Percentiles rank a stretch among this genome's conserved stretches.
phyloP scores from a whole-genome alignment of 2,888 invertebrate genomes.

The Drosophila sordidula region DNA sequence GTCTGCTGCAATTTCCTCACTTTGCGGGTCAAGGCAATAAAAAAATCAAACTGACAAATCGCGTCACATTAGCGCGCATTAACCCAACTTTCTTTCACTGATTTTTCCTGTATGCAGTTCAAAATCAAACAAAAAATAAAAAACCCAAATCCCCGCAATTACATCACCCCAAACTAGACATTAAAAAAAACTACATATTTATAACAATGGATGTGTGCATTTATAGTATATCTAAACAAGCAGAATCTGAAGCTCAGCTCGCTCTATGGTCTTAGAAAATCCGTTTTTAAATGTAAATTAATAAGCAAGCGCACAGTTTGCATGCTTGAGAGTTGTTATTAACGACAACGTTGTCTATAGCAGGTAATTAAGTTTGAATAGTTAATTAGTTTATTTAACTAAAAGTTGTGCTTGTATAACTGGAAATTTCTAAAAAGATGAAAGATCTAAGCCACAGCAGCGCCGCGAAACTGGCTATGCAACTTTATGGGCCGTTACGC shows the following conservation, averaged over 20 bases:
- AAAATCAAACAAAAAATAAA: background rate
- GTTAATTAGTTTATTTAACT: conserved; percentile 76
- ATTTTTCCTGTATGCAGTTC: conserved; percentile 25
- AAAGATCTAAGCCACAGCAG: conserved; percentile 68
- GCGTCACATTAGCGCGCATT: conserved; percentile 41
- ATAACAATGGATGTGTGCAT: background rate
- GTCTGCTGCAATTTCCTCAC: conserved; percentile 69
- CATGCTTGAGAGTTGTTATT: conserved; percentile 58
- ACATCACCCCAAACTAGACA: conserved; percentile 44
- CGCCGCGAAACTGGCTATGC: conserved; percentile 68
- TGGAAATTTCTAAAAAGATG: conserved; percentile 75
- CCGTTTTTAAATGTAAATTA: conserved; percentile 52
- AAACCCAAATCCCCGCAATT: conserved; percentile 29
- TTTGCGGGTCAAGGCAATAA: conserved; percentile 75
- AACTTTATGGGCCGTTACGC: conserved; percentile 56
- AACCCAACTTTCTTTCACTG: conserved; percentile 48
- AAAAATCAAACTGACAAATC: conserved; percentile 8
- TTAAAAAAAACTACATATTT: background rate
- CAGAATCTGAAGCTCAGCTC: conserved; percentile 44
- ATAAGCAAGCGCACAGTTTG: conserved; percentile 44
- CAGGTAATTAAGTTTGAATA: conserved; percentile 75
- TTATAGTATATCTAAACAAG: conserved; percentile 24
- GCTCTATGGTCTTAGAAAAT: conserved; percentile 41
- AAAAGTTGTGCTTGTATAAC: conserved; percentile 70
- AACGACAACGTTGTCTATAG: conserved; percentile 52